Evolutionary conservation across 1,140 invertebrate species (phyloP).

Genomic region (Protaetia brevitarsis): DNA sequence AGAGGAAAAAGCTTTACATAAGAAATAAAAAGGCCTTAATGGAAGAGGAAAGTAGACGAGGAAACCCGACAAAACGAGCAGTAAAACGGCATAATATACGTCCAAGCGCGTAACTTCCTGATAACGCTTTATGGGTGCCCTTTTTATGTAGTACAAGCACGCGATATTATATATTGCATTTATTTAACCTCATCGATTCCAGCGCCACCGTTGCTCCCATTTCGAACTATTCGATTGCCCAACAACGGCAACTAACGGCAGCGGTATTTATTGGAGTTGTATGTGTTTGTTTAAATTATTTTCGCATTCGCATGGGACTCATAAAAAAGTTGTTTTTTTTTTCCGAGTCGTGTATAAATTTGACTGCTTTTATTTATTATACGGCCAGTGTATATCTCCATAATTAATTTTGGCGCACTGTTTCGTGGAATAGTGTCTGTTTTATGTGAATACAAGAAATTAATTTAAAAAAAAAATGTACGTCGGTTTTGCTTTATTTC

Average conservation of each 20-base stretch:
- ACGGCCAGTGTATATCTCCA: neutral
- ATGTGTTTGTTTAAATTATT: neutral
- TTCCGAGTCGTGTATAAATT: neutral
- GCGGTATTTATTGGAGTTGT: neutral
- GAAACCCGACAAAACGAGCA: constrained; percentile 1
- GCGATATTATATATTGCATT: constrained; percentile 9
- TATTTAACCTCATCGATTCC: constrained; percentile 9
- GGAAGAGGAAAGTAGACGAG: neutral
- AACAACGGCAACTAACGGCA: neutral
- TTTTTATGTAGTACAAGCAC: constrained; percentile 6
- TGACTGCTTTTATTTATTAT: neutral
- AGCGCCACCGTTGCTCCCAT: neutral
- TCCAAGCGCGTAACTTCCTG: neutral
- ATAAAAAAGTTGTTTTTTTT: neutral
- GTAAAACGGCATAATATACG: constrained; percentile 1
- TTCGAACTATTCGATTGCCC: neutral
- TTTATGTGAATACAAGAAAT: constrained; percentile 31
- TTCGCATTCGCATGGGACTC: neutral
- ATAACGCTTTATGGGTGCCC: constrained; percentile 6
- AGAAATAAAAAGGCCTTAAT: neutral
- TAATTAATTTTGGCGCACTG: neutral
- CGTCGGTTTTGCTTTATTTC: no score
- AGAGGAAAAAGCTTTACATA: neutral
- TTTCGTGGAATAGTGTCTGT: neutral
- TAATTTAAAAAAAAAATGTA: no score